A percentile compares a stretch with the other conserved stretches of the same genome.
phyloP scores from a whole-genome alignment of 2,888 invertebrate species.

The Salpingus planirostris region DNA sequence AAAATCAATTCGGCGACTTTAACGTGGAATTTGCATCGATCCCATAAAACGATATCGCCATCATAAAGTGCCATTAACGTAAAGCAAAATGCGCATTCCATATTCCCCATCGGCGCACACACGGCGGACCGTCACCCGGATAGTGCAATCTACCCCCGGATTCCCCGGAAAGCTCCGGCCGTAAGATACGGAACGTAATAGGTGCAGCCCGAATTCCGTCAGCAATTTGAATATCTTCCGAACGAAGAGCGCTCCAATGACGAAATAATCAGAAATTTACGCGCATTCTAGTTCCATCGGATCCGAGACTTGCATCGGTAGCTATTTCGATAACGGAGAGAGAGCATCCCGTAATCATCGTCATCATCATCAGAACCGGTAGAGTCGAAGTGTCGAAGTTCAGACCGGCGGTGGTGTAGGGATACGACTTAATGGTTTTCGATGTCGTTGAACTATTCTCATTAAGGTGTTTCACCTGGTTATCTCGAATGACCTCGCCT shows the following conservation, averaged over 20 bases:
- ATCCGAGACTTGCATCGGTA: background rate
- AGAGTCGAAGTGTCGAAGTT: slow-evolving; percentile 9
- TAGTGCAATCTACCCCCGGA: too few relatives aligned
- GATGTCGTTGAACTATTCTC: slow-evolving; percentile 17
- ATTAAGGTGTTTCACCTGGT: slow-evolving; percentile 16
- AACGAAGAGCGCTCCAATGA: slow-evolving; percentile 12
- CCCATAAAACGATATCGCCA: slow-evolving; percentile 10
- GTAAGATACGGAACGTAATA: too few relatives aligned
- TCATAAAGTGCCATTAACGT: slow-evolving; percentile 10
- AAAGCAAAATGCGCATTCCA: slow-evolving; percentile 6
- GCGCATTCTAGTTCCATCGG: too few relatives aligned
- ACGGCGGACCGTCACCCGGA: too few relatives aligned
- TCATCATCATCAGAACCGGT: too few relatives aligned
- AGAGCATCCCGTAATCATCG: too few relatives aligned
- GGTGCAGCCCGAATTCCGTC: slow-evolving; percentile 13
- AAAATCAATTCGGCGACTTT: slow-evolving; percentile 10
- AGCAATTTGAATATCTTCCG: slow-evolving; percentile 17
- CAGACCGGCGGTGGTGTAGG: slow-evolving; percentile 3
- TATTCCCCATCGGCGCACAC: slow-evolving; percentile 8
- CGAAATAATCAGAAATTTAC: slow-evolving; percentile 21
- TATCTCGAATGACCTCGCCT: slow-evolving; percentile 10
- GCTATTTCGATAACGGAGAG: background rate
- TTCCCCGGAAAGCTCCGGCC: too few relatives aligned
- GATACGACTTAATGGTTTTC: slow-evolving; percentile 10
- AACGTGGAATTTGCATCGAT: slow-evolving; percentile 7